Base-by-base conservation (phyloP, 2,888 invertebrate species). In the Tenthredo distinguenda region DNA sequence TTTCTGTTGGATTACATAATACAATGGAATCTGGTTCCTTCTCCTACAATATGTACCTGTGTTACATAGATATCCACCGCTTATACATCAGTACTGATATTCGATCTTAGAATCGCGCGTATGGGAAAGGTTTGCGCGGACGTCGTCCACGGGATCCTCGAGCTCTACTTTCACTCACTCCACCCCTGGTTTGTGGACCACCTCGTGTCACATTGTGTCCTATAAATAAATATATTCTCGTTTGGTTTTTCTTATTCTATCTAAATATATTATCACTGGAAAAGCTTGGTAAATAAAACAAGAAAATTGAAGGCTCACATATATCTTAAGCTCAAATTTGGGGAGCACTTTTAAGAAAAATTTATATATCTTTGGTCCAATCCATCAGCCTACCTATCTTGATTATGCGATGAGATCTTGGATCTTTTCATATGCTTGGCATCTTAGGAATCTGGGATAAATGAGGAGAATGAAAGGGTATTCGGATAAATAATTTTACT, bases 141-240 rank as follows among this genome's bases (percentile, higher is more conserved):
- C 91, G 88, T 50, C 92, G 88, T 62, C 91, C 89, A 86, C 92
- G 89, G 3, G 90, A 86, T 47, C 91, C 90, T 85, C 92, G 88
- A 26, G 90, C 85, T 82, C 89, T 89, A 40, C 91, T 90, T 74
- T 90, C 90, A n/a, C 79, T 88, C 86, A 87, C 88, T 10, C 88
- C 72, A 26, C 87, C 68, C 31, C 92, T 72, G 2, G 62, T 31
- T 37, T 47, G 84, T 40, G 40, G 62, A 10, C 84, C 84, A 55
- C 84, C 72, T 83, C 79, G 43, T 43, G 77, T 34, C 34, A 68
- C 43, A 71, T 47, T 47, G 34, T 83, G 83, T 62, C 83, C 83
- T 83, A 55, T n/a, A 34, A 10, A 10, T n/a, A 50, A 77, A 15
- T 9, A 34, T 40, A 37, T 43, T 18, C 18, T 37, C 7, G 18